These are phyloP conservation scores for Phlogophora meticulosa DNA, from an alignment of 2,888 invertebrate species.

Conservation along the genomic window DNA sequence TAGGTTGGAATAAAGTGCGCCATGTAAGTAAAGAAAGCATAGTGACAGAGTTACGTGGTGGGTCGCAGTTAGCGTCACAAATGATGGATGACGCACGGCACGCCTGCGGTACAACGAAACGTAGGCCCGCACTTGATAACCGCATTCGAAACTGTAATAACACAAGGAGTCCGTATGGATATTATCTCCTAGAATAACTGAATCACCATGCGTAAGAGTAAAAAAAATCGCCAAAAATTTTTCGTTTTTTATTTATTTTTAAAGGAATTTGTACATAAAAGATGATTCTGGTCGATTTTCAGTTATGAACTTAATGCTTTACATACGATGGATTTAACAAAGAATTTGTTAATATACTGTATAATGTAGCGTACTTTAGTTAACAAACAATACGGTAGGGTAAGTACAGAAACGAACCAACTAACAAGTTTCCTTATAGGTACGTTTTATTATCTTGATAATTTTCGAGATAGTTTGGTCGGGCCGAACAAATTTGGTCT, in stretches of 20 bases:
- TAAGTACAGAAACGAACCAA: constrained; percentile 13
- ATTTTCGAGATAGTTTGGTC: constrained; percentile 47
- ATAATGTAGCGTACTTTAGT: no score
- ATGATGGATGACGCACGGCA: constrained; percentile 71
- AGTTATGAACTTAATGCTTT: no score
- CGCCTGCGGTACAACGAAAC: constrained; percentile 58
- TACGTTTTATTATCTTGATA: constrained; percentile 58
- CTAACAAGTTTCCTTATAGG: constrained; percentile 56
- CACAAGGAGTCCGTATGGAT: constrained; percentile 36
- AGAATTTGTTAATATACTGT: no score
- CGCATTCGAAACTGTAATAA: constrained; percentile 66
- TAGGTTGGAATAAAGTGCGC: constrained; percentile 42
- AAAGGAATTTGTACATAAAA: no score
- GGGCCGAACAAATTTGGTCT: constrained; percentile 46
- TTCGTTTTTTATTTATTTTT: no score
- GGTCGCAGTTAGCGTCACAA: constrained; percentile 71
- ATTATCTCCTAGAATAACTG: constrained; percentile 21
- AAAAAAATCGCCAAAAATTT: no score
- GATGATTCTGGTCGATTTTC: no score
- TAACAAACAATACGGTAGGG: constrained; percentile 17
- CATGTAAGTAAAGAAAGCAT: constrained; percentile 66
- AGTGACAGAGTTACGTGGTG: constrained; percentile 68
- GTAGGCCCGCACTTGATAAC: constrained; percentile 55
- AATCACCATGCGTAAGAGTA: not conserved
- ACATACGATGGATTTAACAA: no score